These are phyloP conservation scores for Sinopyrophorus schimmeli DNA, from an alignment of 2,888 invertebrate genomes.

Conservation along the genomic window DNA sequence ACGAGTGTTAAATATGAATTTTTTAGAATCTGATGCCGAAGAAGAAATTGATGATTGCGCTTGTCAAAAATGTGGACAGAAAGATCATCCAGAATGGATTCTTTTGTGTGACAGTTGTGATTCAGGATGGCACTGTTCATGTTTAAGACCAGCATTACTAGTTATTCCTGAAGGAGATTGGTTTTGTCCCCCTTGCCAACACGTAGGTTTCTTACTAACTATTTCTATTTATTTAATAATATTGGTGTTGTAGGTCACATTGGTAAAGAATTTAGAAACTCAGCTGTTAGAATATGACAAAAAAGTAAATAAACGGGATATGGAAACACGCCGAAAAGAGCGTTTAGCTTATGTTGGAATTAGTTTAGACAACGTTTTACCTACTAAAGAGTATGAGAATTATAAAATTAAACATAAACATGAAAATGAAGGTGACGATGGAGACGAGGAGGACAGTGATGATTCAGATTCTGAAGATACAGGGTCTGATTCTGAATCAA, in stretches of 20 bases:
- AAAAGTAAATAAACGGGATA: constrained; percentile 66
- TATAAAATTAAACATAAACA: constrained; percentile 37
- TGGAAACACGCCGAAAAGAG: constrained; percentile 69
- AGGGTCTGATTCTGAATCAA: constrained; percentile 41
- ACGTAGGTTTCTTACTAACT: constrained; percentile 63
- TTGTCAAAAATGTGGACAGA: constrained; percentile 88
- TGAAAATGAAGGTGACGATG: constrained; percentile 47
- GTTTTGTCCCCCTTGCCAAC: constrained; percentile 97
- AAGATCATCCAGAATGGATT: constrained; percentile 96
- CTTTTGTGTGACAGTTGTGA: constrained; percentile 95
- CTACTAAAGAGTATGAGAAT: constrained; percentile 47
- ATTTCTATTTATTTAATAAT: constrained; percentile 23
- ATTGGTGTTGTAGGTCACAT: constrained; percentile 57
- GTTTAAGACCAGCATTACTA: constrained; percentile 88
- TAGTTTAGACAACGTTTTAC: constrained; percentile 71
- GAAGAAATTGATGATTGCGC: constrained; percentile 67
- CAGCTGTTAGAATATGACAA: constrained; percentile 79
- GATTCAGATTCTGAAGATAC: constrained; percentile 37
- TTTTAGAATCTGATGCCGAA: constrained; percentile 46
- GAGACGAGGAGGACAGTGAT: constrained; percentile 41
- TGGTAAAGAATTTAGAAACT: constrained; percentile 74
- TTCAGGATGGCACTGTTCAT: constrained; percentile 96
- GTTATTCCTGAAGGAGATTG: constrained; percentile 97
- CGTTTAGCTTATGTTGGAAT: constrained; percentile 75
- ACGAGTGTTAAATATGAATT: no score